phyloP scores from a whole-genome alignment of 2,797 vertebrate genomes.

The Schizopygopsis malacanthus region DNA sequence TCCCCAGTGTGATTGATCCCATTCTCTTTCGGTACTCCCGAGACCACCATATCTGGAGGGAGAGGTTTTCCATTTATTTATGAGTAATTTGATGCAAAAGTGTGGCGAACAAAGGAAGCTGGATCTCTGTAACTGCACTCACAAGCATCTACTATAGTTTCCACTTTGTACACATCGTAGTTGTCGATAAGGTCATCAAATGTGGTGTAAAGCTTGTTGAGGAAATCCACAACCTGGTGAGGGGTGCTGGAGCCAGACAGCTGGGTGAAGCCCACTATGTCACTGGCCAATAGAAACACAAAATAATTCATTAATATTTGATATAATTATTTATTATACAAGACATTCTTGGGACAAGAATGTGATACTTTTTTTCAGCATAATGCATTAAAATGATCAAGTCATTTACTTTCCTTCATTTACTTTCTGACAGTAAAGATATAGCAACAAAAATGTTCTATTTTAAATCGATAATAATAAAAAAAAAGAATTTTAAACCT shows the following conservation, averaged over 20 bases:
- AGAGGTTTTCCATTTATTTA: background rate
- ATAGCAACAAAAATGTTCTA: background rate
- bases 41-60: conserved; percentile 82
- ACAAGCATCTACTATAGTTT: conserved; percentile 84
- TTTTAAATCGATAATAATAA: background rate
- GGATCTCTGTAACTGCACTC: conserved; percentile 57
- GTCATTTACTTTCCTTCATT: background rate
- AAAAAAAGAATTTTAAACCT: too few species aligned
- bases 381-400: background rate
- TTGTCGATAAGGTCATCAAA: conserved; percentile 85
- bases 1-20: conserved; percentile 80
- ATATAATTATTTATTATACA: background rate
- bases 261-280: conserved; percentile 83
- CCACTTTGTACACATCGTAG: conserved; percentile 84
- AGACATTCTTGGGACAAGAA: too few species aligned
- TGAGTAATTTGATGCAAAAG: background rate
- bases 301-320: background rate
- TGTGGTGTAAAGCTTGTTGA: conserved; percentile 83
- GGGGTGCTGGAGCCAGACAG: conserved; percentile 81
- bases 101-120: background rate
- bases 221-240: conserved; percentile 82
- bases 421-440: background rate
- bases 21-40: conserved; percentile 82
- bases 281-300: conserved; percentile 64
- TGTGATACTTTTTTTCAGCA: too few species aligned